These are phyloP conservation scores for Cichlasoma orientale DNA, from an alignment of 2,797 vertebrate species.

Conservation along the genomic window DNA sequence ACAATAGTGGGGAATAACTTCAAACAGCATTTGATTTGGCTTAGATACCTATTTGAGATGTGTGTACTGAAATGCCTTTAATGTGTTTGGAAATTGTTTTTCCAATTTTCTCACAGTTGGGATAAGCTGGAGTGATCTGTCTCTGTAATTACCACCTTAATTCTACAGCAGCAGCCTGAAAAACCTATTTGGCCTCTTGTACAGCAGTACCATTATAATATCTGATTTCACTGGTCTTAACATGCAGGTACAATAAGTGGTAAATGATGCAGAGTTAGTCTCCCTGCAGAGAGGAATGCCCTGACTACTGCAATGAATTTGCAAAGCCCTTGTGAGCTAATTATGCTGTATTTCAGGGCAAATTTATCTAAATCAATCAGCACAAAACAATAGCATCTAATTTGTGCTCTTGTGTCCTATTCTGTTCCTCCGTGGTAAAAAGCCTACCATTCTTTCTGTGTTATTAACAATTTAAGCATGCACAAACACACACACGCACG, in stretches of 20 bases:
- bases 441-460: background rate
- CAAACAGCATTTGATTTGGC: background rate
- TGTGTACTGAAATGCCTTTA: slow-evolving; percentile 31
- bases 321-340: slow-evolving; percentile 55
- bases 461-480: slow-evolving; percentile 1
- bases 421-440: background rate
- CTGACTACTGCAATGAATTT: slow-evolving; percentile 34
- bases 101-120: slow-evolving; percentile 56
- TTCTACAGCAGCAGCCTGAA: slow-evolving; percentile 50
- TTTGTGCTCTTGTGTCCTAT: slow-evolving; percentile 5
- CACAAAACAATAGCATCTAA: slow-evolving; percentile 20
- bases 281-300: slow-evolving; percentile 39
- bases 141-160: slow-evolving; percentile 64
- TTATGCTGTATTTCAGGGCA: slow-evolving; percentile 55
- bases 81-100: slow-evolving; percentile 59
- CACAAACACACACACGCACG: background rate
- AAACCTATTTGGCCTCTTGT: slow-evolving; percentile 52
- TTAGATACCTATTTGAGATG: slow-evolving; percentile 3
- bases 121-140: slow-evolving; percentile 70
- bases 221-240: slow-evolving; percentile 63
- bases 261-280: slow-evolving; percentile 57
- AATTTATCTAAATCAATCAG: slow-evolving; percentile 65
- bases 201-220: slow-evolving; percentile 52
- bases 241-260: slow-evolving; percentile 55
- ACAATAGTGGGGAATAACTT: background rate